Conservation (phyloP, 2,888 invertebrate genomes). For the Drosophila anomalata region DNA sequence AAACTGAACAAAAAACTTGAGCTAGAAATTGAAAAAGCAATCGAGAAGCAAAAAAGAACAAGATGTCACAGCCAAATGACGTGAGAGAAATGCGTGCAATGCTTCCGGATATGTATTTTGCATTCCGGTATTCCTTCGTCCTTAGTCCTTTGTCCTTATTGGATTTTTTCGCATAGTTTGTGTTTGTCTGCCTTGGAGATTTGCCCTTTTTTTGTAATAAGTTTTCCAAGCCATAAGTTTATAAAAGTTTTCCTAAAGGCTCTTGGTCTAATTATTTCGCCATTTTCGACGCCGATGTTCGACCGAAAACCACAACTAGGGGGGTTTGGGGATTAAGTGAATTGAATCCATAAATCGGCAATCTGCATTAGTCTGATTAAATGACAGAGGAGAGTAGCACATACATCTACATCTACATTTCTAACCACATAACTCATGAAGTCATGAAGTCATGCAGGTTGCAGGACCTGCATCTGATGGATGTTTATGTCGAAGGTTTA, state of each 20-base stretch:
- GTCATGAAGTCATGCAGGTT: no score
- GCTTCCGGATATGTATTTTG: constrained; percentile 15
- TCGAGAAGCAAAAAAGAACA: constrained; percentile 1
- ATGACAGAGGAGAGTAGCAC: not conserved
- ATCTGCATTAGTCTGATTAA: constrained; percentile 68
- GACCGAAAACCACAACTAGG: constrained; percentile 33
- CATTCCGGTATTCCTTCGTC: constrained; percentile 5
- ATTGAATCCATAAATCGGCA: constrained; percentile 40
- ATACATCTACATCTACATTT: no score
- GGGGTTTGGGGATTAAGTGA: not conserved
- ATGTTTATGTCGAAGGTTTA: not conserved
- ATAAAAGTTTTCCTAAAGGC: constrained; percentile 12
- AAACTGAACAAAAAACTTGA: constrained; percentile 29
- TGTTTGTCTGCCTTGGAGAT: not conserved
- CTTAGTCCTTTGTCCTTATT: constrained; percentile 12
- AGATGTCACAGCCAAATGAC: constrained; percentile 54
- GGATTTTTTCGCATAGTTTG: constrained; percentile 4
- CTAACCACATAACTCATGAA: not conserved
- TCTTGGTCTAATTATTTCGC: constrained; percentile 52
- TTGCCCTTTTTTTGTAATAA: not conserved
- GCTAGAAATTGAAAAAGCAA: constrained; percentile 54
- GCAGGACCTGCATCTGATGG: not conserved
- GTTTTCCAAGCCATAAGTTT: not conserved
- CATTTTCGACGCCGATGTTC: not conserved
- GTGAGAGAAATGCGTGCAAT: constrained; percentile 59